Evolutionary conservation across 2,113 vertebrate species (phyloP), one percentile per base, ranked within the genome.

Genomic region (Labeo rohita): DNA sequence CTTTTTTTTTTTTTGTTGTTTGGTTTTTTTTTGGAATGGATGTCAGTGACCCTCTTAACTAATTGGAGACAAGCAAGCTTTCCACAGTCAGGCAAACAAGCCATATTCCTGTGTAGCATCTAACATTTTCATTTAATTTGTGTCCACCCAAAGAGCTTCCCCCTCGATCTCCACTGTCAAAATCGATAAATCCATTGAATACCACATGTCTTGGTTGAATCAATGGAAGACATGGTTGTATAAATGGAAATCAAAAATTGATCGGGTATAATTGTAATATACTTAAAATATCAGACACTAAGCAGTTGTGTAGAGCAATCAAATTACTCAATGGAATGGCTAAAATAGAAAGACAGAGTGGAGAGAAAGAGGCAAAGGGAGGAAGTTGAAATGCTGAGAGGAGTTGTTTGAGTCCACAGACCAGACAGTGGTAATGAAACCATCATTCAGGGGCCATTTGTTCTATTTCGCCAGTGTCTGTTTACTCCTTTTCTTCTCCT

Each of bases 11-110:
- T 56, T 50, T 85, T 68, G 54, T 78, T 79, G 50, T 88, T 83
- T 88, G n/a, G n/a, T 68, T 85, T 86, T 75, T 83, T 78, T 80
- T 52, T 74, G 50, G 84, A 88, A 85, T 88, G 80, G 88, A 88
- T 90, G 91, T 88, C 89, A 90, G 82, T 91, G 90, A 93, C 92
- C 91, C 90, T 91, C 89, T 92, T 92, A 91, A 85, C 87, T 91
- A 92, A 93, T 91, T 91, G 92, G 85, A 85, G 61, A 81, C 82
- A 68, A 83, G 81, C 63, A 84, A 85, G 72, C 52, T 54, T 73
- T 81, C 43, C 43, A 80, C 86, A 88, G 85, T 81, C 68, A 47
- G 63, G 74, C 43, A 87, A 86, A 89, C 87, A 88, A 77, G 80
- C 79, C 80, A 85, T 88, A 79, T 89, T 83, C 79, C 84, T 89